A percentile compares a stretch with the other conserved stretches of the same genome.
phyloP scores from a whole-genome alignment of 2,113 vertebrate species.

The Hippocampus comes region DNA sequence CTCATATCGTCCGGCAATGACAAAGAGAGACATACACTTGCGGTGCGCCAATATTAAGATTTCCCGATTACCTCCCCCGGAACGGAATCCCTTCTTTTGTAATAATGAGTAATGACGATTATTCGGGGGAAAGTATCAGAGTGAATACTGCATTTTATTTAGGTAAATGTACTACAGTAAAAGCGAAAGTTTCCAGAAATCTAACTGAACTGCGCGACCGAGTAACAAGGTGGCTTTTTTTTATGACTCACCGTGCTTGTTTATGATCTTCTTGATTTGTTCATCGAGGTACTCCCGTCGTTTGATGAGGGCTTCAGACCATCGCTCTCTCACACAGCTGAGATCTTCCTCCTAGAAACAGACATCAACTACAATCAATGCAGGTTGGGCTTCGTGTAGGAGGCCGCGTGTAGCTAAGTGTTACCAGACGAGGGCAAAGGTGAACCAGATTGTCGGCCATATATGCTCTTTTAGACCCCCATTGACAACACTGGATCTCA shows the following conservation, averaged over 20 bases:
- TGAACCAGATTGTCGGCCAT: neutral
- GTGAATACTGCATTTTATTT: too few relatives aligned
- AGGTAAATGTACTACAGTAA: too few relatives aligned
- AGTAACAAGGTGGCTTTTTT: neutral
- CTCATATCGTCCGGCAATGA: too few relatives aligned
- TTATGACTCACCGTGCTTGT: conserved; percentile 82
- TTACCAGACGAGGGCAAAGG: conserved; percentile 2
- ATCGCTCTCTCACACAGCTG: conserved; percentile 88
- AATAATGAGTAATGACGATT: too few relatives aligned
- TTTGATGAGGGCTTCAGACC: conserved; percentile 95
- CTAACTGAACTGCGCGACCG: too few relatives aligned
- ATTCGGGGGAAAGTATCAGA: too few relatives aligned
- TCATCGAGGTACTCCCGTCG: conserved; percentile 93
- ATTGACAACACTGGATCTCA: neutral
- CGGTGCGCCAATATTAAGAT: too few relatives aligned
- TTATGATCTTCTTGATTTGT: conserved; percentile 96
- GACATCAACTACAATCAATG: conserved; percentile 37
- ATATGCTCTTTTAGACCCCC: conserved; percentile 8
- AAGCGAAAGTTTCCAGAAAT: too few relatives aligned
- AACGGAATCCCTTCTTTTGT: too few relatives aligned
- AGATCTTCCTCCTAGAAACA: conserved; percentile 89
- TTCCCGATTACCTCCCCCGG: too few relatives aligned
- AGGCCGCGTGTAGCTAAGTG: conserved; percentile 6
- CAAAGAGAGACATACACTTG: too few relatives aligned
- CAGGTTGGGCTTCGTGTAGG: conserved; percentile 6